Conservation (phyloP, 2,888 invertebrate species). For the Teleogryllus oceanicus region DNA sequence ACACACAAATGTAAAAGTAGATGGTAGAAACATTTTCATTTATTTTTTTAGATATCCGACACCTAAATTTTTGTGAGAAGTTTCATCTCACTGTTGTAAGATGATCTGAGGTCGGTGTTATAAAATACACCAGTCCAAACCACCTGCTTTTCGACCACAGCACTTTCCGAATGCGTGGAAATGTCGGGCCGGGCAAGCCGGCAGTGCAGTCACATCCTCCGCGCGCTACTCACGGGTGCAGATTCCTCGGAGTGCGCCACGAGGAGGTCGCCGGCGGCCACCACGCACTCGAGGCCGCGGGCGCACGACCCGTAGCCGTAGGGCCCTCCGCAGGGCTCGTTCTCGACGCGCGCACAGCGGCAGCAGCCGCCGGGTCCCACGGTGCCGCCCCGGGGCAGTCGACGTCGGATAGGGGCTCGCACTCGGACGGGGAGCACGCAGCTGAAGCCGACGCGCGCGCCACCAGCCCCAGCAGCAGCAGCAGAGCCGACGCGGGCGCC, state of each 20-base stretch:
- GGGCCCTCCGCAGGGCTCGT: constrained; percentile 83
- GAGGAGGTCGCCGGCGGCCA: constrained; percentile 42
- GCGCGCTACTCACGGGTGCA: constrained; percentile 43
- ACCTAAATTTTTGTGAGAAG: too few species aligned
- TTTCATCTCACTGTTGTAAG: too few species aligned
- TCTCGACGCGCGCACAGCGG: too few species aligned
- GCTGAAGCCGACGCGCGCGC: constrained; percentile 57
- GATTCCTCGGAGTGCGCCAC: constrained; percentile 44
- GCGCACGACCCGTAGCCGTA: constrained; percentile 85
- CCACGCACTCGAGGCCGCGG: constrained; percentile 60
- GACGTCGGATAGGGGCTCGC: constrained; percentile 73
- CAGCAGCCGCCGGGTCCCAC: constrained; percentile 88
- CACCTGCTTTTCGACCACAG: too few species aligned
- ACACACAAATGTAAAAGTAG: too few species aligned
- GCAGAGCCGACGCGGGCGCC: background rate
- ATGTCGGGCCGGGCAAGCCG: too few species aligned
- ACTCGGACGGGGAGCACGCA: constrained; percentile 84
- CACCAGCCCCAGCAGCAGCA: constrained; percentile 19
- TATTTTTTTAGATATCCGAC: too few species aligned
- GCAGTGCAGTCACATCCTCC: too few species aligned
- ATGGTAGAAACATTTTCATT: too few species aligned
- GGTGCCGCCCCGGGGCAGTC: constrained; percentile 74
- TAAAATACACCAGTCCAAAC: too few species aligned
- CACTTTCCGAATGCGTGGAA: too few species aligned
- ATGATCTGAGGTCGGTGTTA: too few species aligned